These are phyloP conservation scores for Hippocampus comes DNA, from an alignment of 2,113 vertebrate genomes.

Conservation along the genomic window DNA sequence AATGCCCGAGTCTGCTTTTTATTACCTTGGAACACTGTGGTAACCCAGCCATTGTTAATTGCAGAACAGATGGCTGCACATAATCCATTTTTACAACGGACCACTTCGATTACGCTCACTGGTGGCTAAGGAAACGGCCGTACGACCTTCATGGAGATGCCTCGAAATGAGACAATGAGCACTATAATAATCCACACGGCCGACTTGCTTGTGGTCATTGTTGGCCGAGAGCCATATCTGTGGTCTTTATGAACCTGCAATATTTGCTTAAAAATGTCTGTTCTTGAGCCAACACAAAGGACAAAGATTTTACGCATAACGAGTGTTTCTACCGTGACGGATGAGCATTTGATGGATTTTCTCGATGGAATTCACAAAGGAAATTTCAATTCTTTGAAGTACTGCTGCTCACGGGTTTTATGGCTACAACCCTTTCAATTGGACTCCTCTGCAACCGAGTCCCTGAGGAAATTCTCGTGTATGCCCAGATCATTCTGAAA, in stretches of 20 bases:
- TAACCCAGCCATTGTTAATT: slow-evolving; percentile 67
- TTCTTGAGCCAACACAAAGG: not conserved
- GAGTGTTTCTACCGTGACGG: not conserved
- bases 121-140: slow-evolving; percentile 51
- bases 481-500: not conserved
- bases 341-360: not conserved
- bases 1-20: slow-evolving; percentile 52
- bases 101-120: slow-evolving; percentile 51
- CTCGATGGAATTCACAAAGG: not conserved
- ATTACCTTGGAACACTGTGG: slow-evolving; percentile 57
- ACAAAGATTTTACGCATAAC: not conserved
- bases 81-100: slow-evolving; percentile 66
- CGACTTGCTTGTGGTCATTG: slow-evolving; percentile 35
- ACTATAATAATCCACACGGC: slow-evolving; percentile 59
- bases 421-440: not conserved
- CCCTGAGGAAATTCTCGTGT: not conserved
- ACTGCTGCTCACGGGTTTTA: not conserved
- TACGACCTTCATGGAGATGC: slow-evolving; percentile 62
- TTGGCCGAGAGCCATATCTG: slow-evolving; percentile 48
- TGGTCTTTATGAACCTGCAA: slow-evolving; percentile 50
- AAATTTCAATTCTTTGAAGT: not conserved
- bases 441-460: not conserved
- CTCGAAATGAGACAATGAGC: slow-evolving; percentile 60
- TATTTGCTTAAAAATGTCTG: not conserved
- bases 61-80: slow-evolving; percentile 69